Conservation (phyloP, 2,888 invertebrate genomes). For the Ophonus ardosiacus region DNA sequence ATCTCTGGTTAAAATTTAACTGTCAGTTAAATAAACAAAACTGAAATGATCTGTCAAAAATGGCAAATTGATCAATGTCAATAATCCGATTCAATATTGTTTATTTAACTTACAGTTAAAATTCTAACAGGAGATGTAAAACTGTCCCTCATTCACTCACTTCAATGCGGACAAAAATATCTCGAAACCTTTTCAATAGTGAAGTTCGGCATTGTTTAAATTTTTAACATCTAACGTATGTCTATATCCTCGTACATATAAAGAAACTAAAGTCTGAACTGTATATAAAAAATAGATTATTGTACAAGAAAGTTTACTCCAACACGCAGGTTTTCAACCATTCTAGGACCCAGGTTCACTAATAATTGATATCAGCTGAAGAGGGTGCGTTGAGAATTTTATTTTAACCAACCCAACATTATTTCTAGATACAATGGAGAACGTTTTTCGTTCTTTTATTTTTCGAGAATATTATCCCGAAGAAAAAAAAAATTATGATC, state of each 20-base stretch:
- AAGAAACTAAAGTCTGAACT: neutral
- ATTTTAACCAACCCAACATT: constrained; percentile 13
- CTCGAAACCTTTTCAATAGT: too few species aligned
- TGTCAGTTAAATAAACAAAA: too few species aligned
- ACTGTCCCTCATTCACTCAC: too few species aligned
- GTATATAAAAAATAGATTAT: constrained; percentile 33
- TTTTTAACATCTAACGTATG: neutral
- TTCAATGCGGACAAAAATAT: too few species aligned
- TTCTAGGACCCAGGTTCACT: constrained; percentile 51
- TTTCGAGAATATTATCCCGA: constrained; percentile 37
- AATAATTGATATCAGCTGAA: constrained; percentile 61
- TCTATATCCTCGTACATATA: neutral
- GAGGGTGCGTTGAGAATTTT: constrained; percentile 41
- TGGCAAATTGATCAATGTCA: too few species aligned
- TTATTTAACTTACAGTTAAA: too few species aligned
- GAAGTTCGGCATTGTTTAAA: neutral
- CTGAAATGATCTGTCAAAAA: too few species aligned
- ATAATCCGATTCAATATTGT: too few species aligned
- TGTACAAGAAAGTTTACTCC: neutral
- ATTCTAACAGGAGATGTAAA: too few species aligned
- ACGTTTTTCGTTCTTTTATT: constrained; percentile 59
- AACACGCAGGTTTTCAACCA: constrained; percentile 32
- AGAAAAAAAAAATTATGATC: neutral
- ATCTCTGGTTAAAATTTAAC: too few species aligned
- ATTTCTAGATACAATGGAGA: constrained; percentile 55